Percentiles rank a stretch among this genome's conserved stretches.
Evolutionary conservation across 2,888 invertebrate species (phyloP).

Genomic region (Leptogaster cylindrica): DNA sequence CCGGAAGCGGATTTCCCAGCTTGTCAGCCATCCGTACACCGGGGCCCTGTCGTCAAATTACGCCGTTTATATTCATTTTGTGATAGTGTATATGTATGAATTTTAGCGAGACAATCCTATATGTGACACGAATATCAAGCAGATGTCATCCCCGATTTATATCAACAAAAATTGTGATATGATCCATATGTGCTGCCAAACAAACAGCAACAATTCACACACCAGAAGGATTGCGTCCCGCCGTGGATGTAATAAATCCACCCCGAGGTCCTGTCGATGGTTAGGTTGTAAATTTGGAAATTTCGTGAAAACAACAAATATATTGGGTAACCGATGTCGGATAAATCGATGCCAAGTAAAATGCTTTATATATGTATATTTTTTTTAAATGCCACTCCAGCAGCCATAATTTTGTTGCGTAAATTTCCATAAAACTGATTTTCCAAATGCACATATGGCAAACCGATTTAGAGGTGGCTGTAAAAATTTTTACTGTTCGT

Average conservation of each 20-base stretch:
- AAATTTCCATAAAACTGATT: too few relatives aligned
- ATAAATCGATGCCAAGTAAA: too few relatives aligned
- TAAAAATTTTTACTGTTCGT: too few relatives aligned
- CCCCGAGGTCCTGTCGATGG: not conserved
- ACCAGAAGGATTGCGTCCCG: constrained; percentile 5
- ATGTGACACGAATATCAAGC: constrained; percentile 14
- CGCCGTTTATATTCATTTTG: constrained; percentile 33
- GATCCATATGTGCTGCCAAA: constrained; percentile 10
- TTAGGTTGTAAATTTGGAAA: constrained; percentile 33
- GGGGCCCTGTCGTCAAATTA: constrained; percentile 8
- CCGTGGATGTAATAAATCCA: constrained; percentile 7
- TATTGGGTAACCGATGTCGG: not conserved
- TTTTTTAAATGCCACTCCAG: too few relatives aligned
- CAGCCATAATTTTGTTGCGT: too few relatives aligned
- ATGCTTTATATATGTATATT: too few relatives aligned
- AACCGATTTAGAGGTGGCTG: too few relatives aligned
- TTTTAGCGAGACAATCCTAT: constrained; percentile 6
- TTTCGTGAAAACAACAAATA: constrained; percentile 5
- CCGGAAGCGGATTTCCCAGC: not conserved
- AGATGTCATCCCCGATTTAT: constrained; percentile 27
- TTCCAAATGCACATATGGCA: too few relatives aligned
- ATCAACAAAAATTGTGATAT: constrained; percentile 31
- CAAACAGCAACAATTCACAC: constrained; percentile 7
- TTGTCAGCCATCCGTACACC: not conserved
- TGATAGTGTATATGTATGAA: constrained; percentile 20